A percentile compares a stretch with the other conserved stretches of the same genome.
These are phyloP conservation scores for Orgyia antiqua DNA, from an alignment of 2,888 invertebrate genomes.

Conservation along the genomic window DNA sequence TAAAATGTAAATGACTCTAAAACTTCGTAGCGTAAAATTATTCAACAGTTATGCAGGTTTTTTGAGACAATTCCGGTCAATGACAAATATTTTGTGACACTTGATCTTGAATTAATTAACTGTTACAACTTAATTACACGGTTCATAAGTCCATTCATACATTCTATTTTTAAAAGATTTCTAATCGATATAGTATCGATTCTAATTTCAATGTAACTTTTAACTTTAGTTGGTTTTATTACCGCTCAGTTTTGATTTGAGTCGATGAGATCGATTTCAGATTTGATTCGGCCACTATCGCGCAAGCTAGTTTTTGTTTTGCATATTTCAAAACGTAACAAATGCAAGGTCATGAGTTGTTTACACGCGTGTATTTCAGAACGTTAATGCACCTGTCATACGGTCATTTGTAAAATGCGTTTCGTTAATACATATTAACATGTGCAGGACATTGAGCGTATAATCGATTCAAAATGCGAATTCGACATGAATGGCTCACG, in stretches of 20 bases:
- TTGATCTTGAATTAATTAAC: constrained; percentile 6
- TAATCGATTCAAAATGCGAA: constrained; percentile 25
- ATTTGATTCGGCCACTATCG: too few species aligned
- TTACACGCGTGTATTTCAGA: constrained; percentile 8
- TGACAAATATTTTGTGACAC: constrained; percentile 8
- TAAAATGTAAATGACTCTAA: constrained; percentile 4
- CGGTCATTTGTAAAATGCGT: constrained; percentile 12
- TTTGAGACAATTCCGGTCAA: constrained; percentile 12
- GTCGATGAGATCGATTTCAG: too few species aligned
- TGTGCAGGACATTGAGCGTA: constrained; percentile 15
- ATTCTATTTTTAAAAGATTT: constrained; percentile 7
- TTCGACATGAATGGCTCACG: constrained; percentile 18
- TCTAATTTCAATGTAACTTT: too few species aligned
- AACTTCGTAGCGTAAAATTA: constrained; percentile 4
- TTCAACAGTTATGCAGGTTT: constrained; percentile 1
- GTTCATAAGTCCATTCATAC: constrained; percentile 1
- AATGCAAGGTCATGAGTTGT: constrained; percentile 4
- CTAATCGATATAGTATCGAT: too few species aligned
- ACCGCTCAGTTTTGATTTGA: too few species aligned
- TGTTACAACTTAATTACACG: background rate
- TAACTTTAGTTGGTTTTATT: too few species aligned
- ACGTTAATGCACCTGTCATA: constrained; percentile 20
- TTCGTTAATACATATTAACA: constrained; percentile 13
- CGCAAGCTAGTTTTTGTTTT: too few species aligned
- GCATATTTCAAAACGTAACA: constrained; percentile 3